These are phyloP conservation scores for Trissolcus brochymenae DNA, from an alignment of 2,888 invertebrate genomes.

Conservation along the genomic window DNA sequence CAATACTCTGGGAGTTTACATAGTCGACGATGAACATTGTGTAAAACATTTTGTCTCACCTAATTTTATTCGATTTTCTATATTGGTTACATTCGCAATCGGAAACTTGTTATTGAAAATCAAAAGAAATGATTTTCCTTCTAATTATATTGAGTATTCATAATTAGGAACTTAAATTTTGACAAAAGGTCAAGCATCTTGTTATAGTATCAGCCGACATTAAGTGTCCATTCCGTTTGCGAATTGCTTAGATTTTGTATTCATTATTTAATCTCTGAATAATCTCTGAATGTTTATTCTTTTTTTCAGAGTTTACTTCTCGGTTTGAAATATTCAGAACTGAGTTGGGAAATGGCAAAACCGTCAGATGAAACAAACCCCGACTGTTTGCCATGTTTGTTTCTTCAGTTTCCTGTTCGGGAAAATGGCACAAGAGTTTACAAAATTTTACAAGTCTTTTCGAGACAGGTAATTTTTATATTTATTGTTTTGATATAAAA, in stretches of 20 bases:
- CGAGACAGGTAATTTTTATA: conserved; percentile 78
- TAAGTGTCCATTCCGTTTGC: too few species aligned
- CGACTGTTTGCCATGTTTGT: conserved; percentile 93
- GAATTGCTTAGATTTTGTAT: background rate
- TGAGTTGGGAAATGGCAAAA: conserved; percentile 95
- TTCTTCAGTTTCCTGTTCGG: conserved; percentile 91
- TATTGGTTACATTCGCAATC: background rate
- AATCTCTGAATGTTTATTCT: background rate
- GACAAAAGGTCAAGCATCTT: too few species aligned
- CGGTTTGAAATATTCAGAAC: conserved; percentile 90
- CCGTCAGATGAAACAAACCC: conserved; percentile 89
- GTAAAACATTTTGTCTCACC: conserved; percentile 78
- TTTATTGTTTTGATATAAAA: conserved; percentile 1
- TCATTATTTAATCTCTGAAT: background rate
- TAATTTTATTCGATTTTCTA: background rate
- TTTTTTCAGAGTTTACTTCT: conserved; percentile 84
- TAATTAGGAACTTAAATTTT: too few species aligned
- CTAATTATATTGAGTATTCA: background rate
- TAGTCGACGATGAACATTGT: conserved; percentile 89
- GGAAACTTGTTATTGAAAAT: background rate
- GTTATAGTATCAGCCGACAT: too few species aligned
- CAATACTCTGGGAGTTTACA: conserved; percentile 88
- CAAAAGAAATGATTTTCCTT: background rate
- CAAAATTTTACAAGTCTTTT: conserved; percentile 86
- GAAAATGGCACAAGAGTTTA: conserved; percentile 87